Evolutionary conservation across 2,888 invertebrate species (phyloP).

Genomic region (Doris montereyensis): DNA sequence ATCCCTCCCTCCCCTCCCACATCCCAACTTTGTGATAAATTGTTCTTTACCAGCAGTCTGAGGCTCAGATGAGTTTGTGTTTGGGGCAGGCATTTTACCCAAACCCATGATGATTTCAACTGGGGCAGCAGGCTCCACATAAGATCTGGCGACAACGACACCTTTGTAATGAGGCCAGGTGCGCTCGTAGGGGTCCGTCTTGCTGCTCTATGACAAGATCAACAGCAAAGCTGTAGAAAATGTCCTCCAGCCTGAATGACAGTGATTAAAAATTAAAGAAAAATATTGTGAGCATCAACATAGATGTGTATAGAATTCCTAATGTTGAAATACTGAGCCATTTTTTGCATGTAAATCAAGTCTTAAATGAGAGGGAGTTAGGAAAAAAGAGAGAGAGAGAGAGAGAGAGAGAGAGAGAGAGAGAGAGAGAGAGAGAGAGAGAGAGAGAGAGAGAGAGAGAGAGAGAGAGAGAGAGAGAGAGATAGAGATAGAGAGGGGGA

Average conservation of each 20-base stretch:
- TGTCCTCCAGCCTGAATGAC: slow-evolving; percentile 57
- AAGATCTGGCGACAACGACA: slow-evolving; percentile 49
- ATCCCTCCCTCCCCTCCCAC: too few species aligned
- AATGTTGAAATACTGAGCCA: too few species aligned
- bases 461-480: neutral
- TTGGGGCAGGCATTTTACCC: too few species aligned
- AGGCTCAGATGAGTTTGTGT: too few species aligned
- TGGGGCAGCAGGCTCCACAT: slow-evolving; percentile 58
- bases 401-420: neutral
- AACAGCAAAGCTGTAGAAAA: slow-evolving; percentile 63
- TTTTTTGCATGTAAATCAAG: too few species aligned
- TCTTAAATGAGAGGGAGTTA: neutral
- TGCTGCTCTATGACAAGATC: slow-evolving; percentile 62
- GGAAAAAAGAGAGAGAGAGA: neutral
- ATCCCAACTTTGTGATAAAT: too few species aligned
- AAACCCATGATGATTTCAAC: slow-evolving; percentile 63
- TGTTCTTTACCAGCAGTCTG: too few species aligned
- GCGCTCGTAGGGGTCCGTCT: slow-evolving; percentile 63
- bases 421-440: neutral
- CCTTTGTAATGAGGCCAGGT: slow-evolving; percentile 61
- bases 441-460: neutral
- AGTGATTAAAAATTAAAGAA: neutral
- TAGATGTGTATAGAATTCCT: too few species aligned
- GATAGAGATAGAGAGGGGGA: neutral
- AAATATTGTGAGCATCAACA: too few species aligned